A percentile compares a stretch with the other conserved stretches of the same genome.
phyloP scores from a whole-genome alignment of 2,113 vertebrate species.

The Trachemys scripta region DNA sequence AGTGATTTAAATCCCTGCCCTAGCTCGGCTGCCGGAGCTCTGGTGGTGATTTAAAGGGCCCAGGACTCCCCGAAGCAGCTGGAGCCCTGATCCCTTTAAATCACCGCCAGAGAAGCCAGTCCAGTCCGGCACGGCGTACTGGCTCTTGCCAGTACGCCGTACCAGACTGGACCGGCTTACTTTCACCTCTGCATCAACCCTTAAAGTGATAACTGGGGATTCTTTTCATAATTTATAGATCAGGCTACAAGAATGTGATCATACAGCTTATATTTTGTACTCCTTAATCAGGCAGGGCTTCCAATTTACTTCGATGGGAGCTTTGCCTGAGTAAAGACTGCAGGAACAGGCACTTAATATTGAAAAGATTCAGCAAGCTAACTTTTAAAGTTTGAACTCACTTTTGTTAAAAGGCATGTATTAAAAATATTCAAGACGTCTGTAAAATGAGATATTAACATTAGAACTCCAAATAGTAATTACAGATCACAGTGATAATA shows the following conservation, averaged over 20 bases:
- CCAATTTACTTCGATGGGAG: background rate
- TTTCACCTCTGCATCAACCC: too few relatives aligned
- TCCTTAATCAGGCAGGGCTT: background rate
- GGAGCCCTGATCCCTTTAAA: too few relatives aligned
- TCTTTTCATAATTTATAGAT: too few relatives aligned
- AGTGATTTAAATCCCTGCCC: too few relatives aligned
- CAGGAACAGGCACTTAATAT: background rate
- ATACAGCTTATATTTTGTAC: background rate
- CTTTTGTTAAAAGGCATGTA: background rate
- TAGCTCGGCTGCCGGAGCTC: too few relatives aligned
- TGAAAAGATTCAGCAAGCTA: background rate
- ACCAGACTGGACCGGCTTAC: too few relatives aligned
- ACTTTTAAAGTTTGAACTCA: background rate
- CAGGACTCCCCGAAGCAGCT: too few relatives aligned
- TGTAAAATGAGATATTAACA: conserved; percentile 8
- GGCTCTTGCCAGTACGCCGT: too few relatives aligned
- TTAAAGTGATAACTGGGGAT: too few relatives aligned
- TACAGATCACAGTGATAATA: background rate
- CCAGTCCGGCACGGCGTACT: too few relatives aligned
- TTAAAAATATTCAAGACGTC: conserved; percentile 15
- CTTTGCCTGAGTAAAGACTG: background rate
- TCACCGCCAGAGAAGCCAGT: too few relatives aligned
- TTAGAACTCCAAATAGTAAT: conserved; percentile 9
- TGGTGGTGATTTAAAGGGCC: too few relatives aligned
- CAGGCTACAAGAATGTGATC: background rate